These are phyloP conservation scores for Gobio gobio DNA, from an alignment of 2,113 vertebrate species.

Conservation along the genomic window DNA sequence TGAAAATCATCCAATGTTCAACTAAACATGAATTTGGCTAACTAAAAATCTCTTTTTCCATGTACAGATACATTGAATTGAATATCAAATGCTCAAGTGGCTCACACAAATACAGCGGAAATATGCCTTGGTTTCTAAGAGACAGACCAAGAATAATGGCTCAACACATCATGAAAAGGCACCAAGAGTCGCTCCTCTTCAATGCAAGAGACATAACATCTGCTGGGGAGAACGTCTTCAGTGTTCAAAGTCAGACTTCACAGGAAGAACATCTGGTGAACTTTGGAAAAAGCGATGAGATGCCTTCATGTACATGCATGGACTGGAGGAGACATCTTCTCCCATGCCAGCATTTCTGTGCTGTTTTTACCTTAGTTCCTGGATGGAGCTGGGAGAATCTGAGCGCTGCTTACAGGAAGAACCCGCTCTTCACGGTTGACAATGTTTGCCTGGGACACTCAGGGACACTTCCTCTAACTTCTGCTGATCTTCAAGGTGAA, in stretches of 20 bases:
- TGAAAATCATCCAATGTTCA: neutral
- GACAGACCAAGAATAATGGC: neutral
- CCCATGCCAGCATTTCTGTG: constrained; percentile 5
- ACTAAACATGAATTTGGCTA: neutral
- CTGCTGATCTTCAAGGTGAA: neutral
- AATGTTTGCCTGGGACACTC: neutral
- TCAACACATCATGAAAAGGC: neutral
- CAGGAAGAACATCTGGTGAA: neutral
- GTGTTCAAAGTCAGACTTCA: neutral
- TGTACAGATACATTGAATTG: neutral
- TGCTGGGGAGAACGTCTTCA: neutral
- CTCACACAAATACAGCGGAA: neutral
- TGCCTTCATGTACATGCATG: constrained; percentile 16
- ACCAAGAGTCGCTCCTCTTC: neutral
- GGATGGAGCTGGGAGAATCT: constrained; percentile 11
- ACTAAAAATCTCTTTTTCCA: neutral
- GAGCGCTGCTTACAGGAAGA: neutral
- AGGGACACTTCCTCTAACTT: neutral
- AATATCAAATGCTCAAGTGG: neutral
- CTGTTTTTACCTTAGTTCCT: constrained; percentile 14
- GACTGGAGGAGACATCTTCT: constrained; percentile 3
- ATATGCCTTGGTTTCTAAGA: constrained; percentile 1
- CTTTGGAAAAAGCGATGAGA: neutral
- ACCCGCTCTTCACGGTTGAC: neutral
- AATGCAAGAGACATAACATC: neutral